Evolutionary conservation across 2,113 vertebrate genomes (phyloP).

Genomic region (Castor canadensis): DNA sequence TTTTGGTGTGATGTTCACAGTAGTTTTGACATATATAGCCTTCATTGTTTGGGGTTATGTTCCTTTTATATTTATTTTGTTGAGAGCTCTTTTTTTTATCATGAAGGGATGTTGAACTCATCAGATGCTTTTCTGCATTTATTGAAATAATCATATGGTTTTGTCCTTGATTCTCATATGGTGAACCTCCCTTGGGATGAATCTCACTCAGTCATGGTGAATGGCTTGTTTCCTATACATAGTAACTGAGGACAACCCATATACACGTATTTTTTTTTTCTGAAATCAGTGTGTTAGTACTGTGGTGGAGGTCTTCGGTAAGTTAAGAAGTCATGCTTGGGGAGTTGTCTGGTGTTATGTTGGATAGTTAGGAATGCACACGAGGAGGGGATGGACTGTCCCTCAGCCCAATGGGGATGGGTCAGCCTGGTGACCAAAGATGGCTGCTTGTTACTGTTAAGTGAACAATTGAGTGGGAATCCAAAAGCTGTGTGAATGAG

Average conservation of each 20-base stretch:
- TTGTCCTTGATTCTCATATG: not conserved
- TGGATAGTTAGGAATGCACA: not conserved
- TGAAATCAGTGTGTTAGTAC: not conserved
- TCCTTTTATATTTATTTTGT: not conserved
- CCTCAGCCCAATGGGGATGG: not conserved
- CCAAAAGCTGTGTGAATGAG: not conserved
- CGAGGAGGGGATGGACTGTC: not conserved
- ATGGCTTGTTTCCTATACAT: too few species aligned
- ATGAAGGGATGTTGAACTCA: not conserved
- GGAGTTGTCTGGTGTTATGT: too few species aligned
- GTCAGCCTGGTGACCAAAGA: fast-evolving
- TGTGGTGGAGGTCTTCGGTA: not conserved
- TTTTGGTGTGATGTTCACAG: not conserved
- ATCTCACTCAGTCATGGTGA: not conserved
- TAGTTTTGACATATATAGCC: not conserved
- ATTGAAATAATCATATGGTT: not conserved
- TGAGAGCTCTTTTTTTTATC: not conserved
- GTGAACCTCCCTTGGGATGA: not conserved
- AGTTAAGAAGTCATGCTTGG: too few species aligned
- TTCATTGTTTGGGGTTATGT: too few species aligned
- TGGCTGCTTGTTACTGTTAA: not conserved
- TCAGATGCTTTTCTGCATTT: not conserved
- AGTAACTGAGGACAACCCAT: too few species aligned
- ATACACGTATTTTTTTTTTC: too few species aligned
- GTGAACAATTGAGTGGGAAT: not conserved